A percentile compares a stretch with the other conserved stretches of the same genome.
These are phyloP conservation scores for Melipona quadrifasciata DNA, from an alignment of 1,140 invertebrate species.

Conservation along the genomic window DNA sequence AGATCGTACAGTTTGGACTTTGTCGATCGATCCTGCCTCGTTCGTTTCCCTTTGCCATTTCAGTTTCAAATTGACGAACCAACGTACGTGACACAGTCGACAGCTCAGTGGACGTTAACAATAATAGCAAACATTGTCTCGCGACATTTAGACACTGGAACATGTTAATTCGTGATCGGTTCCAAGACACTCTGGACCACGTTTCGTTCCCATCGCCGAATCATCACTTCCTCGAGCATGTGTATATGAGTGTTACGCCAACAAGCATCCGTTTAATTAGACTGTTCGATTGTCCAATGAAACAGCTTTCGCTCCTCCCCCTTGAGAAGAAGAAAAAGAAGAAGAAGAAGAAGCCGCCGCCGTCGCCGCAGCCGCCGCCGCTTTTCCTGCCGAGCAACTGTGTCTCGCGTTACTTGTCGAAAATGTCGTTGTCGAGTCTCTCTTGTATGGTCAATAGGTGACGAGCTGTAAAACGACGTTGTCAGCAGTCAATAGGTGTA, in stretches of 20 bases:
- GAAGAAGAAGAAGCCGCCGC: neutral
- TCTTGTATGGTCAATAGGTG: constrained; percentile 6
- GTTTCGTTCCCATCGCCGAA: constrained; percentile 11
- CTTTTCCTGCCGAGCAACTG: neutral
- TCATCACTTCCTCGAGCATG: neutral
- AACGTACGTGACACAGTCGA: neutral
- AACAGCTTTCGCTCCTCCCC: neutral
- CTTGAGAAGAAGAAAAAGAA: neutral
- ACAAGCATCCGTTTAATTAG: constrained; percentile 35
- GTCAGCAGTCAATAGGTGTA: constrained; percentile 57
- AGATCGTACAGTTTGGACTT: neutral
- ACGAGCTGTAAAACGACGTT: constrained; percentile 38
- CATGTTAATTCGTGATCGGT: neutral
- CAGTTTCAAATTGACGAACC: too few species aligned
- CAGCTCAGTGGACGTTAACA: too few species aligned
- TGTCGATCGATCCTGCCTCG: neutral
- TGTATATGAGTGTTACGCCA: constrained; percentile 43
- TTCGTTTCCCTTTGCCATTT: neutral
- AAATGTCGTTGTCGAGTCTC: constrained; percentile 6
- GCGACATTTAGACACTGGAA: neutral
- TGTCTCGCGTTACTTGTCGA: constrained; percentile 9
- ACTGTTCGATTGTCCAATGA: neutral
- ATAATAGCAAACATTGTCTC: neutral
- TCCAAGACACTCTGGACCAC: constrained; percentile 31
- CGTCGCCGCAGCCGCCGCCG: too few species aligned